Conservation (phyloP, 2,113 vertebrate genomes). For the Struthio camelus region DNA sequence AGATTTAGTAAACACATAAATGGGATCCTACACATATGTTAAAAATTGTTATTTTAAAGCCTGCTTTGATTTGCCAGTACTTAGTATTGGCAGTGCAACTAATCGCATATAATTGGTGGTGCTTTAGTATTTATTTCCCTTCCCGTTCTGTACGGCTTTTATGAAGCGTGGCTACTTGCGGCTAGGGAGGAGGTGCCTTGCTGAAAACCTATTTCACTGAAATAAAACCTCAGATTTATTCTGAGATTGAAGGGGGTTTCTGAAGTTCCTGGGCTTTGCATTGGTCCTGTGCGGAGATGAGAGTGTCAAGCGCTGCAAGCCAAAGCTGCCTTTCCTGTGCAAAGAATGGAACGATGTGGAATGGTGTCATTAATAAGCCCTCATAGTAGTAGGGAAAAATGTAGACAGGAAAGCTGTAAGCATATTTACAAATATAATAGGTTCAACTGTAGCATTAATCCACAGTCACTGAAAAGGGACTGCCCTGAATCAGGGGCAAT, state of each 20-base stretch:
- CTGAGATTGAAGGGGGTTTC: slow-evolving; percentile 29
- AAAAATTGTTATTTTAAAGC: slow-evolving; percentile 33
- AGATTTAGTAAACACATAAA: slow-evolving; percentile 11
- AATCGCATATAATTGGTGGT: slow-evolving; percentile 40
- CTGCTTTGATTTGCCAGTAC: slow-evolving; percentile 10
- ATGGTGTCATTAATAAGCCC: not conserved
- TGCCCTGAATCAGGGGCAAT: not conserved
- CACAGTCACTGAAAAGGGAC: not conserved
- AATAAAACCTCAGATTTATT: slow-evolving; percentile 32
- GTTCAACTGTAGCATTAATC: not conserved
- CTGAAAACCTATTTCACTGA: slow-evolving; percentile 30
- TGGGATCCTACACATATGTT: not conserved
- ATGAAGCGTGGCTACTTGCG: slow-evolving; percentile 34
- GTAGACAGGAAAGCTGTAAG: not conserved
- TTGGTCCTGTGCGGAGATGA: not conserved
- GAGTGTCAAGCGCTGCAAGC: not conserved
- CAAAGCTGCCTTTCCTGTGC: not conserved
- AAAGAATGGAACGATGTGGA: not conserved
- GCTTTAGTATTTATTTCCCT: slow-evolving; percentile 39
- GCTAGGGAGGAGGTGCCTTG: not conserved
- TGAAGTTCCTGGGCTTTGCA: not conserved
- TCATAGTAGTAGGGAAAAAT: not conserved
- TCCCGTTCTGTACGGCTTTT: not conserved
- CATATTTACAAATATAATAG: not conserved
- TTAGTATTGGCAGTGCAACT: slow-evolving; percentile 18